Evolutionary conservation across 2,113 vertebrate genomes (phyloP).

Genomic region (Diadophis punctatus): DNA sequence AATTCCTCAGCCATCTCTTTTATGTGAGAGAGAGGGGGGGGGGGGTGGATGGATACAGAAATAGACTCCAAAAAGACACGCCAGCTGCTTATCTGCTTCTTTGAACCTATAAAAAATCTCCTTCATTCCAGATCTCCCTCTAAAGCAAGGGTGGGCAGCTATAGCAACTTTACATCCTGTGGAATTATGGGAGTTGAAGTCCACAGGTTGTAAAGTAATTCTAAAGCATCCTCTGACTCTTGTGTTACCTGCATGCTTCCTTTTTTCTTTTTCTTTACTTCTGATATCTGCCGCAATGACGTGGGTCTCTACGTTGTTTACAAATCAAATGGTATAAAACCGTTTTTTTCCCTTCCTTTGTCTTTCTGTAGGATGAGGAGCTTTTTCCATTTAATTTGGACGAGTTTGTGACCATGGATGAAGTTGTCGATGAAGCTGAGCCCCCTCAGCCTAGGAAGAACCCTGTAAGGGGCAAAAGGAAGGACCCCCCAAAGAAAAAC

Average conservation of each 20-base stretch:
- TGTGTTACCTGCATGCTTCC: background rate
- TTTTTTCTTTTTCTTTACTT: background rate
- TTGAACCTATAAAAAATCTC: background rate
- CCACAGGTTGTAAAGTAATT: background rate
- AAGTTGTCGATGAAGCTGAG: slow-evolving; percentile 74
- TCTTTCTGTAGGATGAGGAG: slow-evolving; percentile 57
- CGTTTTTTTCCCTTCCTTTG: background rate
- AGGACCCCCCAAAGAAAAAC: slow-evolving; percentile 42
- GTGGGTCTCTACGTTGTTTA: background rate
- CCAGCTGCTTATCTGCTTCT: background rate
- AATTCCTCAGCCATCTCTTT: too few relatives aligned
- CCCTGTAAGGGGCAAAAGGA: slow-evolving; percentile 62
- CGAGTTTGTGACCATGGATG: slow-evolving; percentile 87
- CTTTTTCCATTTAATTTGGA: slow-evolving; percentile 79
- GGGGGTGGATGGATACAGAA: background rate
- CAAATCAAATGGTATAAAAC: background rate
- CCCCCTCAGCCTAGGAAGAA: slow-evolving; percentile 42
- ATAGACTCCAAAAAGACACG: background rate
- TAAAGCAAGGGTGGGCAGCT: background rate
- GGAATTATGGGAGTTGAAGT: background rate
- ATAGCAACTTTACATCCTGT: background rate
- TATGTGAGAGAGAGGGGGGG: too few relatives aligned
- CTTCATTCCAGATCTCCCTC: background rate
- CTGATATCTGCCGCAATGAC: background rate
- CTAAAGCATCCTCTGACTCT: background rate